Base-by-base conservation (phyloP, 1,140 invertebrate genomes). In the Lordiphosa clarofinis region DNA sequence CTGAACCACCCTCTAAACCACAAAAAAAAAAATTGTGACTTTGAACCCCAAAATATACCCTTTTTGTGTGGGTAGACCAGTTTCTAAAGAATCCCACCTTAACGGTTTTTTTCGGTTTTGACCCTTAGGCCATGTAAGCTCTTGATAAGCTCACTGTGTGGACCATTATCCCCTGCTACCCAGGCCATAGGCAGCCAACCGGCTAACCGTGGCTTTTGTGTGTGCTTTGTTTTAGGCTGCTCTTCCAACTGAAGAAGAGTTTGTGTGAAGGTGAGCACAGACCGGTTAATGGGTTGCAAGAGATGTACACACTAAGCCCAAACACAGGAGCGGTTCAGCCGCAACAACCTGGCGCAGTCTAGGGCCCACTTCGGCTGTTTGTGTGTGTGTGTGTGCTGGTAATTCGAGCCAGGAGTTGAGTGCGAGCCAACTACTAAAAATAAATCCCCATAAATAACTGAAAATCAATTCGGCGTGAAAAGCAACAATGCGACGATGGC, bases 391-490 rank as follows among this genome's bases (percentile, higher is more conserved):
- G 60, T 40, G 49, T n/a, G 12, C 5, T 31, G 38, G 64, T 67
- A 67, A 67, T 67, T 42, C 47, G 64, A 67, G 63, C 57, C 54
- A 65, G 64, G 54, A 57, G 53, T 66, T 54, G 38, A 35, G 61
- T 49, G 38, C 66, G 35, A 35, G 44, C 6, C 28, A 31, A 31
- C 28, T 31, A 31, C 28, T 31, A 44, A 28, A 67, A 44, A 55
- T 55, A 71, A 75, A 82, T 75, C 75, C 76, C 56, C 65, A 69
- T 70, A 81, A 74, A 81, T 81, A 81, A 72, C 76, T 81, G 58
- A 75, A 82, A 81, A 81, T 82, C 76, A 81, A 82, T 81, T 81
- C 69, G 75, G 67, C 75, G 75, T 81, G 72, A 76, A 82, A 71
- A 66, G 62, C 52, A 53, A 46, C 54, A 62, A 24, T 28, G 50